phyloP scores from a whole-genome alignment of 2,797 vertebrate species.

The Xenops minutus region DNA sequence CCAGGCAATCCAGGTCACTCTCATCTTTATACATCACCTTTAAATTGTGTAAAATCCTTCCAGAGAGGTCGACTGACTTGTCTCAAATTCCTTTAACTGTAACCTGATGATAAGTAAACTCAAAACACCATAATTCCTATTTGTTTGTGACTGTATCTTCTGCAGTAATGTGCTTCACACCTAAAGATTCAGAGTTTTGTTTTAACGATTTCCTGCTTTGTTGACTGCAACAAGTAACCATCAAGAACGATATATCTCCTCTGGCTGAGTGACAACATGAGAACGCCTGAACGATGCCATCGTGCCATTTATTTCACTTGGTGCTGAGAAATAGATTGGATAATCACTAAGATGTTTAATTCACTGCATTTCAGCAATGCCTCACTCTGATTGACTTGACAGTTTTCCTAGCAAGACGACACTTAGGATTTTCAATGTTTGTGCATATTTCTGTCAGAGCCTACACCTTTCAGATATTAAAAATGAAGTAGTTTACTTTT shows the following conservation, averaged over 20 bases:
- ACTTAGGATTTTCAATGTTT: background rate
- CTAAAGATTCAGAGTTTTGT: background rate
- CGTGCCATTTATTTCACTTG: background rate
- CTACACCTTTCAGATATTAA: background rate
- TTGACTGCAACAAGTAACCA: background rate
- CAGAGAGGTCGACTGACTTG: background rate
- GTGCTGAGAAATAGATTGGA: background rate
- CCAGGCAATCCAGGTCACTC: background rate
- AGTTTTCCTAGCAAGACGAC: background rate
- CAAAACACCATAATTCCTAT: background rate
- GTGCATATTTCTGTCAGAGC: background rate
- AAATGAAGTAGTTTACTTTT: background rate
- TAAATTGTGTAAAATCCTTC: background rate
- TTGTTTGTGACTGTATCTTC: background rate
- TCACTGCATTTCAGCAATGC: background rate
- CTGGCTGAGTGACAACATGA: background rate
- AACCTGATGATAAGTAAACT: background rate
- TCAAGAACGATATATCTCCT: background rate
- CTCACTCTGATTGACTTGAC: background rate
- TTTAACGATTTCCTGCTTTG: background rate
- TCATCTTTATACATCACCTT: background rate
- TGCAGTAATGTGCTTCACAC: background rate
- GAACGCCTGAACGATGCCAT: background rate
- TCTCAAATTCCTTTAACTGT: background rate
- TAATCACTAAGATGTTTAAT: background rate